phyloP scores from a whole-genome alignment of 2,797 vertebrate species.

The Trachurus trachurus region DNA sequence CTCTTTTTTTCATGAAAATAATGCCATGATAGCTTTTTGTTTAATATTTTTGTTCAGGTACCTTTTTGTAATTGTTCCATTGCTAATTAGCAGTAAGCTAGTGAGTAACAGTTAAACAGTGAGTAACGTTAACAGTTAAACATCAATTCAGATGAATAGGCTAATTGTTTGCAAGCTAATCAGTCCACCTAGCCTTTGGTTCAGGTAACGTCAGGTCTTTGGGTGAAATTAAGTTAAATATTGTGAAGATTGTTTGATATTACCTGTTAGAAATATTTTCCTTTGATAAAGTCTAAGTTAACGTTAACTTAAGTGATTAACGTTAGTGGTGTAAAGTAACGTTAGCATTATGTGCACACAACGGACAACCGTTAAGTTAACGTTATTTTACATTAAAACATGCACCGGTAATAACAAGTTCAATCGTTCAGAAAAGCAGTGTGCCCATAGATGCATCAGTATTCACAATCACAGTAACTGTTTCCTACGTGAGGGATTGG shows the following conservation, averaged over 20 bases:
- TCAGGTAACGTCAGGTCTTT: not conserved
- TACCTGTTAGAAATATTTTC: not conserved
- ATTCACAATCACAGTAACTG: not conserved
- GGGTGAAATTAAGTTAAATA: not conserved
- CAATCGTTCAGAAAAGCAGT: no score
- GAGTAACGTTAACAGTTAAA: no score
- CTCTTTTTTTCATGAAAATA: not conserved
- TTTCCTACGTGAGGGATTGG: not conserved
- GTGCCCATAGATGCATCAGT: not conserved
- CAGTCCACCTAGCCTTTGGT: not conserved
- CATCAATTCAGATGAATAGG: no score
- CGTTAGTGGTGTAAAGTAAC: not conserved
- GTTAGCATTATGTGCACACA: not conserved
- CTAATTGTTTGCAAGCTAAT: not conserved
- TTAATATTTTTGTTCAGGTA: not conserved
- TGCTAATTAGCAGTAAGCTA: not conserved
- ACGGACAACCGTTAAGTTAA: no score
- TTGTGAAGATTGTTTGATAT: not conserved
- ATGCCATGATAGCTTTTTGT: fast-evolving
- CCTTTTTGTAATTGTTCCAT: not conserved
- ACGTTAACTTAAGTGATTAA: no score
- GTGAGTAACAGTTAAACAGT: no score
- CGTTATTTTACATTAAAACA: no score
- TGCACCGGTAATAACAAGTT: no score
- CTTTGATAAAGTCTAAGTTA: not conserved